These are phyloP conservation scores for Gymnothorax javanicus DNA, from an alignment of 2,797 vertebrate species.

Conservation along the genomic window DNA sequence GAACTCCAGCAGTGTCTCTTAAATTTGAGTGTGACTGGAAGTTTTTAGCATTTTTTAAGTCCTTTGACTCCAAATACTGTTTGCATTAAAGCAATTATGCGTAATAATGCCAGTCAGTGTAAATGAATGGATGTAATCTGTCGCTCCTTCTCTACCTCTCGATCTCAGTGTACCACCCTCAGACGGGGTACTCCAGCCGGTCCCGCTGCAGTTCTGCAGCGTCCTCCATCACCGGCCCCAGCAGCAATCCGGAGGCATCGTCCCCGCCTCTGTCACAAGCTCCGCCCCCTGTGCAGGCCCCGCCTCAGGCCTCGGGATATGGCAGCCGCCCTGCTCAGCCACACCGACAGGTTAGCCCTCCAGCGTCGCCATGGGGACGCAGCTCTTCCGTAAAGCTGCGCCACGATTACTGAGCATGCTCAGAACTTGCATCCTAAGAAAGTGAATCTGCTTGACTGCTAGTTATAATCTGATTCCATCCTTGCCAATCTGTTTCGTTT, in stretches of 20 bases:
- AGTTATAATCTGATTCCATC: too few relatives aligned
- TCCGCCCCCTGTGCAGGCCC: slow-evolving; percentile 55
- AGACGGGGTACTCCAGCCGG: slow-evolving; percentile 86
- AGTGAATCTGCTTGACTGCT: too few relatives aligned
- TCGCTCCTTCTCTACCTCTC: background rate
- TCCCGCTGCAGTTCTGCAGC: slow-evolving; percentile 81
- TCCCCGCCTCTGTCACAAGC: slow-evolving; percentile 59
- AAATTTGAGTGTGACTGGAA: too few relatives aligned
- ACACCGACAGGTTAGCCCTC: slow-evolving; percentile 77
- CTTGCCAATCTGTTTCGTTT: too few relatives aligned
- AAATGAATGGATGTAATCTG: background rate
- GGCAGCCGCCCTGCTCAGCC: slow-evolving; percentile 66
- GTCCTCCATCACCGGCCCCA: slow-evolving; percentile 68
- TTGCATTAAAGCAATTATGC: too few relatives aligned
- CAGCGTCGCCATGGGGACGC: background rate
- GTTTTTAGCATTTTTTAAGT: too few relatives aligned
- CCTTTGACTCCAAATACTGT: too few relatives aligned
- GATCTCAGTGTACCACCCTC: slow-evolving; percentile 86
- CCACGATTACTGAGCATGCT: too few relatives aligned
- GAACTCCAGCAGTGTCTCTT: background rate
- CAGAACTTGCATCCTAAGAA: too few relatives aligned
- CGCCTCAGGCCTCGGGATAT: slow-evolving; percentile 59
- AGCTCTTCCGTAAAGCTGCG: too few relatives aligned
- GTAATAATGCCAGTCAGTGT: too few relatives aligned
- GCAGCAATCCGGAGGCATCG: slow-evolving; percentile 54